Evolutionary conservation across 2,888 invertebrate species (phyloP).

Genomic region (Tinea trinotella): DNA sequence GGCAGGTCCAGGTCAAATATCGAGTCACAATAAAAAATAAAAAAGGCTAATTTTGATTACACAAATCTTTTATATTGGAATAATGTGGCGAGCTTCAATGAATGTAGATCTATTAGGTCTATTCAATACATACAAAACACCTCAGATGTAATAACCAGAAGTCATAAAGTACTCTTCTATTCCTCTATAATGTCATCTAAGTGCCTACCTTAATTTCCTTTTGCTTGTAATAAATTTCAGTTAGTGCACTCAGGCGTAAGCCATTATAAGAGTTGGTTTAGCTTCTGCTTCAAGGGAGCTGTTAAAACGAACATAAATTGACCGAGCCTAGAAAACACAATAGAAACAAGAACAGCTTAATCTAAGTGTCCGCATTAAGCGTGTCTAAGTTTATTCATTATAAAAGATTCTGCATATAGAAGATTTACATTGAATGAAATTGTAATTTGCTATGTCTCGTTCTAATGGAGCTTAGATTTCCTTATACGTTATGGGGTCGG

Average conservation of each 20-base stretch:
- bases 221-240: conserved; percentile 13
- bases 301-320: conserved; percentile 34
- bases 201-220: conserved; percentile 1
- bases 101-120: too few species aligned
- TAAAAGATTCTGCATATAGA: conserved; percentile 36
- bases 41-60: too few species aligned
- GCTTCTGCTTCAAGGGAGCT: conserved; percentile 13
- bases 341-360: conserved; percentile 46
- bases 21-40: too few species aligned
- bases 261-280: conserved; percentile 11
- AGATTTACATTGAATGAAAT: conserved; percentile 67
- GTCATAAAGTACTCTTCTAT: background rate
- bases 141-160: background rate
- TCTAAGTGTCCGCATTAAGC: conserved; percentile 48
- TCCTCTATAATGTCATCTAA: conserved; percentile 8
- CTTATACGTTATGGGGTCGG: conserved; percentile 36
- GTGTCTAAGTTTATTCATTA: conserved; percentile 55
- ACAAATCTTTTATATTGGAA: too few species aligned
- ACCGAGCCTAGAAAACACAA: conserved; percentile 33
- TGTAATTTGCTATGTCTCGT: conserved; percentile 55
- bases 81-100: too few species aligned
- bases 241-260: conserved; percentile 7
- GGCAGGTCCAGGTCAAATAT: too few species aligned
- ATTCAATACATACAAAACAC: background rate
- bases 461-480: conserved; percentile 43